Evolutionary conservation across 2,888 invertebrate species (phyloP), one percentile per base, ranked within the genome.

Genomic region (Tinea pellionella): DNA sequence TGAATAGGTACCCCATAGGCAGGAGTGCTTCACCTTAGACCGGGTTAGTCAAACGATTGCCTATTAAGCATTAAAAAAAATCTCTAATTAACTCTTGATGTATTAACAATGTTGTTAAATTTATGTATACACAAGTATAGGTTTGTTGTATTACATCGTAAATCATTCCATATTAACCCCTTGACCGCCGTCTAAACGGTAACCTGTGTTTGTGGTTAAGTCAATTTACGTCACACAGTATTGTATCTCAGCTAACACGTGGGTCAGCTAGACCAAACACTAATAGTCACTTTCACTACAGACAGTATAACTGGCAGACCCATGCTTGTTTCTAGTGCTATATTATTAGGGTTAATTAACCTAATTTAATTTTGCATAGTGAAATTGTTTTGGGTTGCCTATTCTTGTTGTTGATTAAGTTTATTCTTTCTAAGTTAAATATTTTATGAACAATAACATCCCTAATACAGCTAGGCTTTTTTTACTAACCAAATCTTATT

Each of bases 241-340:
- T 53, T 53, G 53, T 53, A 53, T 53, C 53, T 24, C 19, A 53
- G 16, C 24, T 53, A 13, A 53, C 53, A 53, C 53, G 53, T 53
- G 53, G 53, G 47, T 47, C 47, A 47, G 47, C 53, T 12, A 53
- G 53, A 53, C 53, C 24, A 18, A 53, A 53, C 53, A 53, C 55
- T 60, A 62, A 60, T 62, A 61, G 55, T 24, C 60, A 62, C 62
- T 62, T 43, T 62, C 62, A 19, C 62, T 62, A 60, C 60, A 58
- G 53, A 30, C 59, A 9, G 47, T 47, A 47, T 15, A 47, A 47
- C 47, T n/a, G 7, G 15, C 47, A 47, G 47, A 16, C 47, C 47
- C 15, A 47, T 9, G 6, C 13, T 47, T n/a, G 47, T 2, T 47
- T 47, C n/a, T 37, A 37, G 37, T 37, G 2, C 9, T 2, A 37